A percentile compares a stretch with the other conserved stretches of the same genome.
These are phyloP conservation scores for Ectobius pallidus DNA, from an alignment of 2,888 invertebrate genomes.

Conservation along the genomic window DNA sequence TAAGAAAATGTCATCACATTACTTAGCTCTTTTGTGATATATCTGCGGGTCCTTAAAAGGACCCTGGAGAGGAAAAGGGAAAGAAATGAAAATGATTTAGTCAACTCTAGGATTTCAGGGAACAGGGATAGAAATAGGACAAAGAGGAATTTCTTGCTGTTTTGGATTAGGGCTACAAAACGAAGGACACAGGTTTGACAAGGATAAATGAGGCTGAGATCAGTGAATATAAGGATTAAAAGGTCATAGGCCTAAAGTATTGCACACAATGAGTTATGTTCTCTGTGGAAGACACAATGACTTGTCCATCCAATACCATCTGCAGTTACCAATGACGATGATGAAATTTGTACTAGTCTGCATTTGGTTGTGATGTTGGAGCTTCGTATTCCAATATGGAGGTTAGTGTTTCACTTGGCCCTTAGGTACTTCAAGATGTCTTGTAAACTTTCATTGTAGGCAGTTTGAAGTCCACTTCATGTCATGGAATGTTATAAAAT, in stretches of 20 bases:
- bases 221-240: neutral
- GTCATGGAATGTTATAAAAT: slow-evolving; percentile 38
- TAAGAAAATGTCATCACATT: neutral
- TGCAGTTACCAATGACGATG: slow-evolving; percentile 3
- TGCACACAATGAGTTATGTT: slow-evolving; percentile 39
- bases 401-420: slow-evolving; percentile 44
- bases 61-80: slow-evolving; percentile 25
- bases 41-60: slow-evolving; percentile 40
- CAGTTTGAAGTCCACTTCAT: neutral
- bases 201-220: neutral
- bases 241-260: slow-evolving; percentile 38
- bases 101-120: neutral
- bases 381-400: slow-evolving; percentile 33
- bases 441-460: slow-evolving; percentile 41
- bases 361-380: slow-evolving; percentile 26
- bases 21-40: slow-evolving; percentile 34
- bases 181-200: neutral
- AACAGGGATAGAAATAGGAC: neutral
- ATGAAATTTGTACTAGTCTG: slow-evolving; percentile 39
- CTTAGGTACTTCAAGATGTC: slow-evolving; percentile 36
- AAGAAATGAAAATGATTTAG: neutral
- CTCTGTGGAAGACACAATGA: slow-evolving; percentile 40
- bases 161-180: neutral
- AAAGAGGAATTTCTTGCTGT: no score
- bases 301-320: slow-evolving; percentile 16